Base-by-base conservation (phyloP, 2,113 vertebrate species). In the Hystrix cristata region DNA sequence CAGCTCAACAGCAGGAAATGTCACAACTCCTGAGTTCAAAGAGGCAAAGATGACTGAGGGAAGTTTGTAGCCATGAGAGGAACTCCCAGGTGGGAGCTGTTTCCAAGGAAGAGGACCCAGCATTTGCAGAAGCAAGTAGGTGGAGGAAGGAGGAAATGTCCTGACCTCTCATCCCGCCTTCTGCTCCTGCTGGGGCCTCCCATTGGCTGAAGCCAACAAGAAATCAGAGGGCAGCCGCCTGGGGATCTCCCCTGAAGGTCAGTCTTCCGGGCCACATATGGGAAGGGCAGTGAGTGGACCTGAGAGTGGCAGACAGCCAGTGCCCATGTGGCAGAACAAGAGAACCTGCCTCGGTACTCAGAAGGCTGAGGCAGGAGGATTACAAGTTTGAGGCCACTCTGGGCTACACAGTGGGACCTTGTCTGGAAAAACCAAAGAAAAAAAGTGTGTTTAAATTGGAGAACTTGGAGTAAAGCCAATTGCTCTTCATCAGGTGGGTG, bases 111-210 rank as follows among this genome's bases (percentile, higher is more conserved):
- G 64, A 6, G 9, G 21, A 43, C 2, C 29, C 19, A 13, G 43
- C 4, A 1, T 34, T 14, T 31, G 14, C 16, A 53, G 85, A 59
- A 81, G 31, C 31, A 12, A 27, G 13, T 16, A 14, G 27, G 67
- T 2, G 3, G 72, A 14, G 59, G 0, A 29, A 81, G 65, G 27
- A 25, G 5, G 78, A 9, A 4, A 0, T 0, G 5, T 13, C 7
- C 85, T 29, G 31, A 31, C 31, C 53, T 64, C 55, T 34, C 65
- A 0, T 7, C 27, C 43, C 1, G 3, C 65, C 46, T 8, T 31
- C 46, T 7, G 0, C 43, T 55, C 34, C 25, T 0, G 10, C 46
- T 4, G 65, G 21, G 2, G 31, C 53, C 31, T 48, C 31, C 18
- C 12, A 13, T 3, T 46, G 71, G 91, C 72, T 48, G 29, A 81